Percentiles rank a stretch among this genome's conserved stretches.
Evolutionary conservation across 2,888 invertebrate species (phyloP).

Genomic region (Ormyrus pomaceus): DNA sequence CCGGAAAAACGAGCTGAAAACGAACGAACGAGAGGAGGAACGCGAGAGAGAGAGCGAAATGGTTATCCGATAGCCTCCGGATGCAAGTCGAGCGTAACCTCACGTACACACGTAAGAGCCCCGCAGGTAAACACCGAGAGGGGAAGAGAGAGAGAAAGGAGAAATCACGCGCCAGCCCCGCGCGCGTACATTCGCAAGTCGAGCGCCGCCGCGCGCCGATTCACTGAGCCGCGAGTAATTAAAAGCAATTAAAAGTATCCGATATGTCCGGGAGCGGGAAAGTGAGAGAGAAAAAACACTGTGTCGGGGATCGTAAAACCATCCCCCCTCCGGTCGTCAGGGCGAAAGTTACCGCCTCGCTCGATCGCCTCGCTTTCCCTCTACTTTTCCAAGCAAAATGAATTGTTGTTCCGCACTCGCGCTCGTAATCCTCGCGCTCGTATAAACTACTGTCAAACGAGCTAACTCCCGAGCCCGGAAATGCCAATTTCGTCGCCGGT

Average conservation of each 20-base stretch:
- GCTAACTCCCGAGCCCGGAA: background rate
- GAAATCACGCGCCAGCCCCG: background rate
- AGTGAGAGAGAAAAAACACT: no score
- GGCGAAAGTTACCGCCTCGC: background rate
- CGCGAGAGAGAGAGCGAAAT: no score
- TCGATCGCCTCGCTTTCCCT: background rate
- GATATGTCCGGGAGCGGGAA: background rate
- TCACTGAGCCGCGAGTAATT: conserved; percentile 42
- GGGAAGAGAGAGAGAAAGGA: no score
- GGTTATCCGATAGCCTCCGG: no score
- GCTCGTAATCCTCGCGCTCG: conserved; percentile 35
- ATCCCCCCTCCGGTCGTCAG: no score
- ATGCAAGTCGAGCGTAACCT: no score
- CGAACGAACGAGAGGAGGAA: no score
- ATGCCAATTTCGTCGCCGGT: conserved; percentile 12
- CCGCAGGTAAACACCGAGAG: no score
- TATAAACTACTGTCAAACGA: conserved; percentile 40
- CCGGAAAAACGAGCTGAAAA: no score
- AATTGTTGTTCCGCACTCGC: conserved; percentile 20
- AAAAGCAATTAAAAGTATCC: conserved; percentile 46
- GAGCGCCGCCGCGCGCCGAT: background rate
- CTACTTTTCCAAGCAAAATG: conserved; percentile 27
- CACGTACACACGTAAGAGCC: no score
- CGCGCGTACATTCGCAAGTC: background rate
- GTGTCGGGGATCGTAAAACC: no score